A percentile compares a stretch with the other conserved stretches of the same genome.
These are phyloP conservation scores for Ostrea edulis DNA, from an alignment of 1,140 invertebrate species.

Conservation along the genomic window DNA sequence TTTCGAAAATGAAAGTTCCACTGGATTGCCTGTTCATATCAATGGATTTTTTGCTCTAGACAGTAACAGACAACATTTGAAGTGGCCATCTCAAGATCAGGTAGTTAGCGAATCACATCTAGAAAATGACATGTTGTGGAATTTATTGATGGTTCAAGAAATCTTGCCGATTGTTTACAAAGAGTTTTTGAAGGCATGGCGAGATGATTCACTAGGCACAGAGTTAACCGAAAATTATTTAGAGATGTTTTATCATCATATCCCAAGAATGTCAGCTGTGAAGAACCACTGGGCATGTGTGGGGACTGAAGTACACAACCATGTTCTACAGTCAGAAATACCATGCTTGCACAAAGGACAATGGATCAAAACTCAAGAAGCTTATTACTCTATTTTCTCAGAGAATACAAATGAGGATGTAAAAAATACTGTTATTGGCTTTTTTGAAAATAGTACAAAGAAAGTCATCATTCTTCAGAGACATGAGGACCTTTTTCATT, in stretches of 20 bases:
- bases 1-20: conserved; percentile 58
- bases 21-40: conserved; percentile 70
- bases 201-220: background rate
- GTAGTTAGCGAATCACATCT: conserved; percentile 35
- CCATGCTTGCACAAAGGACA: background rate
- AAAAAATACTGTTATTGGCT: background rate
- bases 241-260: background rate
- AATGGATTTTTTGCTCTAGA: conserved; percentile 75
- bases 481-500: conserved; percentile 3
- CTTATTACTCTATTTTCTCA: background rate
- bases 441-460: background rate
- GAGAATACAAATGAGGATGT: background rate
- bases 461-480: background rate
- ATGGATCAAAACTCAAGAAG: background rate
- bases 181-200: conserved; percentile 23
- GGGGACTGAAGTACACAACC: background rate
- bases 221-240: background rate
- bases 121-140: conserved; percentile 64
- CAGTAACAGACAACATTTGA: conserved; percentile 64
- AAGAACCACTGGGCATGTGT: conserved; percentile 1
- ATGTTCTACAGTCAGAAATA: conserved; percentile 1
- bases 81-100: conserved; percentile 62
- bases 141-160: conserved; percentile 65
- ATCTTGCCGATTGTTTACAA: conserved; percentile 58
- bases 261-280: background rate